phyloP scores from a whole-genome alignment of 2,888 invertebrate genomes.

The Andrena haemorrhoa region DNA sequence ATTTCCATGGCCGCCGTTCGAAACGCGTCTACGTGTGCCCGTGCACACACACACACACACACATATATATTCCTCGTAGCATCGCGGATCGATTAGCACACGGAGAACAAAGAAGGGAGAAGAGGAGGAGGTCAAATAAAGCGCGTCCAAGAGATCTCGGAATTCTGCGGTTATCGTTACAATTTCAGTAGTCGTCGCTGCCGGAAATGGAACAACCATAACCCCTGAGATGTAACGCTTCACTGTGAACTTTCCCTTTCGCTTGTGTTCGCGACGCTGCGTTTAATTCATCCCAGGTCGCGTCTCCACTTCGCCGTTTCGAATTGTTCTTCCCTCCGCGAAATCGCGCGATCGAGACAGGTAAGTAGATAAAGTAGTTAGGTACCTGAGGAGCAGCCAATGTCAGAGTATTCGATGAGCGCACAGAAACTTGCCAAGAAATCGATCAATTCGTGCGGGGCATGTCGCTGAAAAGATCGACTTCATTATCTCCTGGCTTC shows the following conservation, averaged over 20 bases:
- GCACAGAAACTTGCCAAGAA: too few relatives aligned
- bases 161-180: slow-evolving; percentile 56
- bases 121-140: slow-evolving; percentile 45
- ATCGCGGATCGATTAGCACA: slow-evolving; percentile 40
- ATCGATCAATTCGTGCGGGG: too few relatives aligned
- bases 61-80: slow-evolving; percentile 24
- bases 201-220: slow-evolving; percentile 48
- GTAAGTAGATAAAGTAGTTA: too few relatives aligned
- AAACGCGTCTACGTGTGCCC: slow-evolving; percentile 24
- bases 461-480: too few relatives aligned
- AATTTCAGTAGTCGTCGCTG: slow-evolving; percentile 36
- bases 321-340: background rate
- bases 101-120: slow-evolving; percentile 30
- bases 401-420: too few relatives aligned
- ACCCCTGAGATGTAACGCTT: slow-evolving; percentile 28
- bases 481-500: too few relatives aligned
- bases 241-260: slow-evolving; percentile 40
- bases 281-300: background rate
- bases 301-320: background rate
- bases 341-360: background rate
- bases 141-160: slow-evolving; percentile 29
- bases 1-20: slow-evolving; percentile 51
- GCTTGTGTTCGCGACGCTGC: background rate
- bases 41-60: background rate
- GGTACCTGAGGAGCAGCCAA: too few relatives aligned